These are phyloP conservation scores for Sebastes nivosus DNA, from an alignment of 2,797 vertebrate genomes.

Conservation along the genomic window DNA sequence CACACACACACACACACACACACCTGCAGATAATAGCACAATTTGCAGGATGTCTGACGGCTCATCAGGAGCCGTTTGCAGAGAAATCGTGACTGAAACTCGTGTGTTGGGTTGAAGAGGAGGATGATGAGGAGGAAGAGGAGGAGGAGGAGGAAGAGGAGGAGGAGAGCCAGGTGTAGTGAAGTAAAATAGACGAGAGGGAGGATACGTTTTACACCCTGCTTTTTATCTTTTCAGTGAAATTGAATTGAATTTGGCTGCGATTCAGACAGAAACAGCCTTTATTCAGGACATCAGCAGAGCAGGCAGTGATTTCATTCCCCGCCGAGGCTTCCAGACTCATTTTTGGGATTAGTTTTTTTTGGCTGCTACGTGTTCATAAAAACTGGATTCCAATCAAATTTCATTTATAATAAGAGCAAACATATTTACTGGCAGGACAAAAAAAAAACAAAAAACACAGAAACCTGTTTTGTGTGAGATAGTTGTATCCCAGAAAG, in stretches of 20 bases:
- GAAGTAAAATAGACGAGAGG: background rate
- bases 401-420: background rate
- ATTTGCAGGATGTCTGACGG: constrained; percentile 16
- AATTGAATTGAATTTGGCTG: constrained; percentile 15
- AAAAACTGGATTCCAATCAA: background rate
- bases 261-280: background rate
- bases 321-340: background rate
- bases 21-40: background rate
- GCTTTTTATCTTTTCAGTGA: constrained; percentile 11
- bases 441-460: background rate
- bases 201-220: background rate
- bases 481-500: background rate
- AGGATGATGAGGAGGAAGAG: background rate
- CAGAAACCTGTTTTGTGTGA: background rate
- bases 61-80: constrained; percentile 7
- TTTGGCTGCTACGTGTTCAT: background rate
- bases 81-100: background rate
- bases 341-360: background rate
- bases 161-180: background rate
- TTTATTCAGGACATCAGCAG: background rate
- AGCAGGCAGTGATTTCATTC: background rate
- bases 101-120: background rate
- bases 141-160: background rate
- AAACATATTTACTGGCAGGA: background rate
- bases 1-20: constrained; percentile 21